These are phyloP conservation scores for Fundulus diaphanus DNA, from an alignment of 2,797 vertebrate genomes.

Conservation along the genomic window DNA sequence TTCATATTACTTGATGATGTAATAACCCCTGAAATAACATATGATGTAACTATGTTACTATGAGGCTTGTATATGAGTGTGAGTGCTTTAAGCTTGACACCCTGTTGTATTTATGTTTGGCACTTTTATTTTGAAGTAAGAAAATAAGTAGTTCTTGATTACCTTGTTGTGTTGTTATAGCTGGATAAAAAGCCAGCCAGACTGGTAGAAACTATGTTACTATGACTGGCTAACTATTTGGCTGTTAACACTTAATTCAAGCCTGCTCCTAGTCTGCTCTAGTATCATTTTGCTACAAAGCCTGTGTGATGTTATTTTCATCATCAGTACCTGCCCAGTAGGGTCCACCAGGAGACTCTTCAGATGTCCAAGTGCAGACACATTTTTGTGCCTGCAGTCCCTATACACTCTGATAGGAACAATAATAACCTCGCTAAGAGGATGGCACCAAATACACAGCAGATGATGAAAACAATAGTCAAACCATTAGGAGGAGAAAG, in stretches of 20 bases:
- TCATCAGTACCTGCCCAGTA: too few relatives aligned
- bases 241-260: background rate
- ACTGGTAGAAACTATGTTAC: background rate
- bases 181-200: background rate
- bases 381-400: too few relatives aligned
- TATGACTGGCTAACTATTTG: background rate
- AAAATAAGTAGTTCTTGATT: background rate
- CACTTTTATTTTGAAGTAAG: background rate
- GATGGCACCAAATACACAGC: too few relatives aligned
- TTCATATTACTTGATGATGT: background rate
- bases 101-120: background rate
- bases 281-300: too few relatives aligned
- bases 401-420: too few relatives aligned
- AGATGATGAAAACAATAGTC: too few relatives aligned
- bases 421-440: too few relatives aligned
- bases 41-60: background rate
- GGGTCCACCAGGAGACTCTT: too few relatives aligned
- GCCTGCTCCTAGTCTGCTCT: background rate
- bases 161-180: background rate
- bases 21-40: background rate
- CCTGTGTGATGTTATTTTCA: too few relatives aligned
- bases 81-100: background rate
- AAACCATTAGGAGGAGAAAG: too few relatives aligned
- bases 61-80: background rate
- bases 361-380: too few relatives aligned